Percentiles rank a stretch among this genome's conserved stretches.
These are phyloP conservation scores for Lutjanus erythropterus DNA, from an alignment of 2,113 vertebrate genomes.

Conservation along the genomic window DNA sequence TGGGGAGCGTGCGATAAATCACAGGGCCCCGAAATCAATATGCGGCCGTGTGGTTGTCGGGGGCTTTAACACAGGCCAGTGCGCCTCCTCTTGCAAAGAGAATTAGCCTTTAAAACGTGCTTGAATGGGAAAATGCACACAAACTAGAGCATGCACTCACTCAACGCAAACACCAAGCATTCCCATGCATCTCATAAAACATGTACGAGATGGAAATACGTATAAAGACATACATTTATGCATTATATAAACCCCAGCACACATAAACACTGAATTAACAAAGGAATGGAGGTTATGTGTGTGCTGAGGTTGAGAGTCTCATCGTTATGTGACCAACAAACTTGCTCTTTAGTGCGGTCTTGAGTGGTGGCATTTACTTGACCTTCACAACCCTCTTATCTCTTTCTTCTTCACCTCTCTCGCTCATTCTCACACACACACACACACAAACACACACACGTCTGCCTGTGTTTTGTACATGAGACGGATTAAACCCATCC, in stretches of 20 bases:
- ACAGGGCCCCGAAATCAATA: slow-evolving; percentile 59
- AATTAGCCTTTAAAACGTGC: slow-evolving; percentile 57
- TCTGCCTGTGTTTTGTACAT: neutral
- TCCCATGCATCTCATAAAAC: slow-evolving; percentile 17
- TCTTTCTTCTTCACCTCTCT: slow-evolving; percentile 17
- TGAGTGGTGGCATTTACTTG: slow-evolving; percentile 76
- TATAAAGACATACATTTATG: neutral
- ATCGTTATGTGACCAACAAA: slow-evolving; percentile 68
- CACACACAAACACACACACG: slow-evolving; percentile 12
- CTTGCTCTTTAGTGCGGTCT: slow-evolving; percentile 69
- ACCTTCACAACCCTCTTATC: slow-evolving; percentile 70
- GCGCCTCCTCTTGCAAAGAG: slow-evolving; percentile 26
- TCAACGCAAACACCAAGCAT: neutral
- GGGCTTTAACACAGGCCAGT: slow-evolving; percentile 46
- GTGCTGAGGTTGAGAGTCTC: slow-evolving; percentile 39
- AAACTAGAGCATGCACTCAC: neutral
- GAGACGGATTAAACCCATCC: slow-evolving; percentile 22
- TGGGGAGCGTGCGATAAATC: slow-evolving; percentile 59
- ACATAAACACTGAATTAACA: slow-evolving; percentile 7
- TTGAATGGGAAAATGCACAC: neutral
- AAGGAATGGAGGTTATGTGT: slow-evolving; percentile 1
- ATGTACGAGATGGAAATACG: neutral
- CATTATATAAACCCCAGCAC: neutral
- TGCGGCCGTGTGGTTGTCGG: slow-evolving; percentile 35
- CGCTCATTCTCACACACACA: neutral